Conservation (phyloP, 2,797 vertebrate species). For the Zalophus californianus region DNA sequence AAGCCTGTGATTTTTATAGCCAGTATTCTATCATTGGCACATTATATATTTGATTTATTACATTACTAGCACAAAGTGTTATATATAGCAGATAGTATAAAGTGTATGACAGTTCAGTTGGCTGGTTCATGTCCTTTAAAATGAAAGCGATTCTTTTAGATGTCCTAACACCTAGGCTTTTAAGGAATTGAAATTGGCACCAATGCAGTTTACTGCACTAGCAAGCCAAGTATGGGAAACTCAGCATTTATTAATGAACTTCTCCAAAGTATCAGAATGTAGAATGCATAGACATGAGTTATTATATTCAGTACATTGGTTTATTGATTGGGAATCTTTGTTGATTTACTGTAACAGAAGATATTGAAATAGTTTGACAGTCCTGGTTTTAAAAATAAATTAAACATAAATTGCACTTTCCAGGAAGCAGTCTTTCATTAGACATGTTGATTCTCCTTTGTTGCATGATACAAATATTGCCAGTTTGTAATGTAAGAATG, state of each 20-base stretch:
- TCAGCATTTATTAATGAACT: constrained; percentile 34
- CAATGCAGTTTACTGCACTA: constrained; percentile 32
- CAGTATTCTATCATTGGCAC: constrained; percentile 14
- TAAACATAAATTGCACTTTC: constrained; percentile 29
- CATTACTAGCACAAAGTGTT: constrained; percentile 49
- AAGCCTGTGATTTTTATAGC: constrained; percentile 58
- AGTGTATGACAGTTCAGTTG: not conserved
- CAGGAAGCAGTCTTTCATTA: constrained; percentile 40
- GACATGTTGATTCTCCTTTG: constrained; percentile 19
- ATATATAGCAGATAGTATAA: constrained; percentile 43
- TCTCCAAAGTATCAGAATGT: constrained; percentile 33
- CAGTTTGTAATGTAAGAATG: constrained; percentile 21
- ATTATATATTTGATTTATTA: constrained; percentile 11
- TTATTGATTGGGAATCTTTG: constrained; percentile 67
- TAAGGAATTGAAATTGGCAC: not conserved
- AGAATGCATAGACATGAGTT: not conserved
- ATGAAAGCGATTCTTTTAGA: constrained; percentile 28
- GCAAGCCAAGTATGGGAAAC: constrained; percentile 44
- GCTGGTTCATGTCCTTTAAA: constrained; percentile 52
- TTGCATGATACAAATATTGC: constrained; percentile 38
- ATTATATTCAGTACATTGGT: constrained; percentile 22
- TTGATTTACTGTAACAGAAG: constrained; percentile 66
- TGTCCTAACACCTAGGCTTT: constrained; percentile 41
- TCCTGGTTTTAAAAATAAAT: constrained; percentile 62
- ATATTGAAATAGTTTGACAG: constrained; percentile 60